Percentiles rank a stretch among this genome's conserved stretches.
phyloP scores from a whole-genome alignment of 2,113 vertebrate species.

The Percopsis transmontana region DNA sequence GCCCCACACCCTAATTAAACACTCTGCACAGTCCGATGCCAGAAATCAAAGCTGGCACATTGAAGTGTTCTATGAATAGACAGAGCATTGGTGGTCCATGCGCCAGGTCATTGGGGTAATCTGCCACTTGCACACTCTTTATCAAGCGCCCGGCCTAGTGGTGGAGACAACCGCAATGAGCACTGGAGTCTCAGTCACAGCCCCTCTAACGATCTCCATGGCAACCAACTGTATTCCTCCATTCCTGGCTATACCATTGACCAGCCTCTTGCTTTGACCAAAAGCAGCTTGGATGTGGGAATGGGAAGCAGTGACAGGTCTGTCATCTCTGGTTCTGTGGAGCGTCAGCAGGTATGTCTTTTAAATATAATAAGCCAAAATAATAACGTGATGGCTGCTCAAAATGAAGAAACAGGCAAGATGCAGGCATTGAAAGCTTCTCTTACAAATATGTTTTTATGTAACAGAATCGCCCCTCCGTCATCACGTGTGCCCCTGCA shows the following conservation, averaged over 20 bases:
- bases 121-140: conserved; percentile 12
- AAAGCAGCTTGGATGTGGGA: conserved; percentile 81
- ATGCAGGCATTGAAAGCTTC: too few species aligned
- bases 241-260: conserved; percentile 87
- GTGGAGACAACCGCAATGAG: conserved; percentile 88
- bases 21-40: neutral
- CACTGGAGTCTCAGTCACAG: conserved; percentile 85
- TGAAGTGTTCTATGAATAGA: conserved; percentile 20
- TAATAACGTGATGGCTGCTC: neutral
- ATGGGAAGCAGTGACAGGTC: conserved; percentile 65
- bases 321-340: conserved; percentile 74
- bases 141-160: conserved; percentile 85
- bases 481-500: conserved; percentile 93
- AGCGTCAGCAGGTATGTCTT: conserved; percentile 89
- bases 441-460: neutral
- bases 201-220: conserved; percentile 86
- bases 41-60: conserved; percentile 15
- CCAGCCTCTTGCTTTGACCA: conserved; percentile 93
- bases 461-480: conserved; percentile 91
- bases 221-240: conserved; percentile 83
- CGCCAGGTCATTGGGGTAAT: conserved; percentile 10
- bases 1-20: conserved; percentile 10
- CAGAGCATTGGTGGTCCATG: conserved; percentile 5
- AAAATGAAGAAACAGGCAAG: neutral
- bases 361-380: neutral